Conservation (phyloP, 2,797 vertebrate genomes). For the Basileuterus tristriatus region DNA sequence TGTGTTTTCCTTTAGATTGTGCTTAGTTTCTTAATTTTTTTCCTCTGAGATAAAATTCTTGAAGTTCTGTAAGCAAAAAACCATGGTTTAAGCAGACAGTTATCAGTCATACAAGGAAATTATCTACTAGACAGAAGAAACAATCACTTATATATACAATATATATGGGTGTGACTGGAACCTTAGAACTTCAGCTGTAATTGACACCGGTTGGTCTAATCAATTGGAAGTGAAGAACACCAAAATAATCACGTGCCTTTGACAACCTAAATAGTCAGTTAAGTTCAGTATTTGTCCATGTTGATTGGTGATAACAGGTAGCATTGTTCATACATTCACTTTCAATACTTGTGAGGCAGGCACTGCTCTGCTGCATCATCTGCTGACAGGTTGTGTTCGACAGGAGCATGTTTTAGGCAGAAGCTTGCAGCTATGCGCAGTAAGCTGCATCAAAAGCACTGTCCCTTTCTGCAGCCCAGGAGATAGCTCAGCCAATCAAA, state of each 20-base stretch:
- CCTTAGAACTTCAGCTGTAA: background rate
- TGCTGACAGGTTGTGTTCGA: background rate
- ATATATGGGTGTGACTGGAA: background rate
- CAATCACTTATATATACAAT: background rate
- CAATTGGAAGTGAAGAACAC: background rate
- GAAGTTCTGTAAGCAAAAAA: background rate
- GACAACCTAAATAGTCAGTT: background rate
- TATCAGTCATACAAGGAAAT: background rate
- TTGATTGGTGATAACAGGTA: background rate
- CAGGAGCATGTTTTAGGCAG: background rate
- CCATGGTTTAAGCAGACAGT: background rate
- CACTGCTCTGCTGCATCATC: background rate
- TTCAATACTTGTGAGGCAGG: background rate
- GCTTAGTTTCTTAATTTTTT: background rate
- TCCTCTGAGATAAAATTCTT: background rate
- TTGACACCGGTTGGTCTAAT: background rate
- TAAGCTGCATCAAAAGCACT: background rate
- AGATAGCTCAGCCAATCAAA: background rate
- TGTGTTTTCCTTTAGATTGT: background rate
- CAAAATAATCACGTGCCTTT: background rate
- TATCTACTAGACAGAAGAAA: background rate
- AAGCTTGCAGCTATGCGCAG: background rate
- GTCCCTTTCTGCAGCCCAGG: background rate
- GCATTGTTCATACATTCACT: accelerated
- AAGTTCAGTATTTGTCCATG: background rate